Evolutionary conservation across 2,888 invertebrate genomes (phyloP), one percentile per base, ranked within the genome.

Genomic region (Portevinia maculata): DNA sequence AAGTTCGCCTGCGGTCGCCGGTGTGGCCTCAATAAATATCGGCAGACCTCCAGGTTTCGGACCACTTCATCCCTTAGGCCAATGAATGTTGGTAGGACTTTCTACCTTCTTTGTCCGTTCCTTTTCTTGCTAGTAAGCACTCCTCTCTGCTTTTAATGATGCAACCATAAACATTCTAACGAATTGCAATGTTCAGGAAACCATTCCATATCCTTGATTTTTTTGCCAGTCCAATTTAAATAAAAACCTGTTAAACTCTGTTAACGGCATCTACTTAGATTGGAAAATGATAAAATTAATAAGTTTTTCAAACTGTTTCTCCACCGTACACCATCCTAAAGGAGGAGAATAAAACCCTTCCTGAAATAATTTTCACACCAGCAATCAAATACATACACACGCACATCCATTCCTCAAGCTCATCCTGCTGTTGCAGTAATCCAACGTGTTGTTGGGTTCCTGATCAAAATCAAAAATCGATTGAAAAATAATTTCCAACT

Each of bases 401-500:
- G 17, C 19, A 57, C 30, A 17, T 11, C 3, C 5, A 28, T 17
- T 24, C 28, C 24, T 24, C 32, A 17, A 17, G 9, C 57, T 21
- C 34, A 8, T 34, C 17, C 9, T 28, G 9, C 41, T 57, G 39
- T 60, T 67, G 53, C 46, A 53, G 37, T 30, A 11, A 37, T 53
- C 6, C 39, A 78, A 78, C 67, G 71, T 78, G 65, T 50, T 76
- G 65, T 83, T 44, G 19, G 17, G 46, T 39, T 65, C n/a, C 76
- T 83, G 83, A 83, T 83, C 67, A 76, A 83, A 83, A 83, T 83
- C 67, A 76, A 83, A 83, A 83, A 83, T 83, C 83, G 83, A 83
- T 83, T 83, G 60, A 39, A 83, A 78, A 83, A 83, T 83, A 83
- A 83, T 83, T 78, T 83, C 67, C 78, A 83, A 83, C 78, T 83